Conservation (phyloP, 35 echinoderm and acorn worm species). For the Hemicentrotus pulcherrimus region DNA sequence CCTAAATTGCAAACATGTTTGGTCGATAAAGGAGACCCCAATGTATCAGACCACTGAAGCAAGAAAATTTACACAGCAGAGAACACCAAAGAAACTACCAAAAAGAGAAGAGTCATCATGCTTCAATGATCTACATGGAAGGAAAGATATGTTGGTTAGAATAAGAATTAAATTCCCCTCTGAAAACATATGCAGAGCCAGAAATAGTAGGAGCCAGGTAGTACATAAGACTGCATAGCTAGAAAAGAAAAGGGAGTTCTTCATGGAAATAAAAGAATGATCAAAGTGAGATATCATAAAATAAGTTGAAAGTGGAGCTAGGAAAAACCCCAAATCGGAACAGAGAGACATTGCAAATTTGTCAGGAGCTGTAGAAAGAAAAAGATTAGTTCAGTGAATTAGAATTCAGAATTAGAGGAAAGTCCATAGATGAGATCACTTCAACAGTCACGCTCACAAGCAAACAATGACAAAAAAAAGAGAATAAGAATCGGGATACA, state of each 20-base stretch:
- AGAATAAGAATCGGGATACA: neutral
- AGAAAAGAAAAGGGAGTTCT: neutral
- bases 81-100: neutral
- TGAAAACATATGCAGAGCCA: too few species aligned
- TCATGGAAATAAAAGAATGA: neutral
- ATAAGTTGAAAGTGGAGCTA: neutral
- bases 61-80: neutral
- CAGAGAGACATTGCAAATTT: neutral
- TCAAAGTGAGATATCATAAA: neutral
- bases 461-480: neutral
- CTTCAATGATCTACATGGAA: neutral
- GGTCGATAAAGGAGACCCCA: neutral
- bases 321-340: neutral
- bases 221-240: neutral
- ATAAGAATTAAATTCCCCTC: neutral
- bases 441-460: neutral
- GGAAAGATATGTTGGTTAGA: conserved; percentile 2
- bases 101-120: neutral
- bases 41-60: neutral
- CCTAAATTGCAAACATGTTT: neutral
- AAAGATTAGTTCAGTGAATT: neutral
- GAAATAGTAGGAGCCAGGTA: neutral
- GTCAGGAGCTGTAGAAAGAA: neutral
- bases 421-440: neutral
- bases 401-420: neutral